Percentiles rank a stretch among this genome's conserved stretches.
Conservation (phyloP, 2,113 vertebrate genomes). For the Microtus montanus region DNA sequence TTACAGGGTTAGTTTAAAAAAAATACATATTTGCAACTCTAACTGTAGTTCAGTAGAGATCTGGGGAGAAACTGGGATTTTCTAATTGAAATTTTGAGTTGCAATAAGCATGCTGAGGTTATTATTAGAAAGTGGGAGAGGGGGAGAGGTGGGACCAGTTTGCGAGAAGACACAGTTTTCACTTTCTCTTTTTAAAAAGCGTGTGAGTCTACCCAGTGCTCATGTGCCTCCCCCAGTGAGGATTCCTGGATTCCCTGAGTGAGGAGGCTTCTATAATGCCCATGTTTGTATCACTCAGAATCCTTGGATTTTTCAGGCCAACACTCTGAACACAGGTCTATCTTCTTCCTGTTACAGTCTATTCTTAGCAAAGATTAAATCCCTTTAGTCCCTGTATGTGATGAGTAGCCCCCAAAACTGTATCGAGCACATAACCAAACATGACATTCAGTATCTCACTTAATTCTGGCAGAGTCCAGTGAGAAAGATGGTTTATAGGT, state of each 20-base stretch:
- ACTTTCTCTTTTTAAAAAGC: not conserved
- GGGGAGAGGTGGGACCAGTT: not conserved
- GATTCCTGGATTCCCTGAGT: not conserved
- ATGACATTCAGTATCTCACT: not conserved
- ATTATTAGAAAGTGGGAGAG: not conserved
- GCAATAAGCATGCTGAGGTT: slow-evolving; percentile 38
- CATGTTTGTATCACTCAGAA: not conserved
- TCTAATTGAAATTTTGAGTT: not conserved
- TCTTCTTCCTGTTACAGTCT: not conserved
- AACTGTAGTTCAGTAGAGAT: not conserved
- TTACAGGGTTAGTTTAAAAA: not conserved
- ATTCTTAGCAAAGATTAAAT: not conserved
- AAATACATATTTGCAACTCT: not conserved
- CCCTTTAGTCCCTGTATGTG: not conserved
- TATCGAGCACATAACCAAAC: not conserved
- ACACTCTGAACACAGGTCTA: not conserved
- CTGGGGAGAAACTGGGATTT: slow-evolving; percentile 41
- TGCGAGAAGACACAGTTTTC: not conserved
- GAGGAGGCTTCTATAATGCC: not conserved
- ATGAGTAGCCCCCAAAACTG: not conserved
- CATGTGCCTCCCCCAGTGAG: not conserved
- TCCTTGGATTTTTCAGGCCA: slow-evolving; percentile 26
- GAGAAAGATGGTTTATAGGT: not conserved
- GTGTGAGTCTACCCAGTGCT: not conserved
- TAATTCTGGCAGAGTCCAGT: not conserved